Evolutionary conservation across 2,888 invertebrate genomes (phyloP).

Genomic region (Acanthacorydalis orientalis): DNA sequence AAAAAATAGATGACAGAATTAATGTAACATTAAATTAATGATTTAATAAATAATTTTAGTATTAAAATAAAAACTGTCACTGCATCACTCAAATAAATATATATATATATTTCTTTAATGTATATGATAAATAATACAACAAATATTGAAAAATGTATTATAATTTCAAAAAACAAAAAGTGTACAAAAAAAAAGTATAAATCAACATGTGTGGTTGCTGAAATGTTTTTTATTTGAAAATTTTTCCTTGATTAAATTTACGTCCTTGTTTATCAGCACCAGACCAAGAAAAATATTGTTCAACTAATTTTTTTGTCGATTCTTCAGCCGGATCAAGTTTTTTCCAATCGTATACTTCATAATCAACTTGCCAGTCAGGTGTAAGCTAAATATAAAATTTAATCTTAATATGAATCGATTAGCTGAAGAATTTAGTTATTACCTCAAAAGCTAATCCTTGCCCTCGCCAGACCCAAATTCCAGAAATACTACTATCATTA

Average conservation of each 20-base stretch:
- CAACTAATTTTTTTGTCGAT: conserved; percentile 72
- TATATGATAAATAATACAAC: too few relatives aligned
- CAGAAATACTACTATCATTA: conserved; percentile 84
- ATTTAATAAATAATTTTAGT: too few relatives aligned
- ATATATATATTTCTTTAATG: too few relatives aligned
- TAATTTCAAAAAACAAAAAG: too few relatives aligned
- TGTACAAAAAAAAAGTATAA: too few relatives aligned
- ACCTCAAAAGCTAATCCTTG: conserved; percentile 79
- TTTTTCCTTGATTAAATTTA: conserved; percentile 96
- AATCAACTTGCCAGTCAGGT: conserved; percentile 93
- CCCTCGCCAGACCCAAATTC: conserved; percentile 97
- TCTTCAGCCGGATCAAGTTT: conserved; percentile 70
- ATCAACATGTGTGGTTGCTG: too few relatives aligned
- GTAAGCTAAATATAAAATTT: conserved; percentile 39
- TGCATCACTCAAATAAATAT: too few relatives aligned
- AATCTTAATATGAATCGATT: not conserved
- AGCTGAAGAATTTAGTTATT: conserved; percentile 14
- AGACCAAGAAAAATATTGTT: conserved; percentile 81
- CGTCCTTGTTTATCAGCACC: conserved; percentile 77
- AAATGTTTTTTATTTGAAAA: conserved; percentile 65
- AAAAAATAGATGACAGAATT: too few relatives aligned
- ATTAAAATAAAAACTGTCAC: too few relatives aligned
- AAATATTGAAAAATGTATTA: too few relatives aligned
- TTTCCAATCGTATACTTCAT: conserved; percentile 90
- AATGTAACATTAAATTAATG: too few relatives aligned